A percentile compares a stretch with the other conserved stretches of the same genome.
Conservation (phyloP, 2,797 vertebrate genomes). For the Acanthurus tractus region DNA sequence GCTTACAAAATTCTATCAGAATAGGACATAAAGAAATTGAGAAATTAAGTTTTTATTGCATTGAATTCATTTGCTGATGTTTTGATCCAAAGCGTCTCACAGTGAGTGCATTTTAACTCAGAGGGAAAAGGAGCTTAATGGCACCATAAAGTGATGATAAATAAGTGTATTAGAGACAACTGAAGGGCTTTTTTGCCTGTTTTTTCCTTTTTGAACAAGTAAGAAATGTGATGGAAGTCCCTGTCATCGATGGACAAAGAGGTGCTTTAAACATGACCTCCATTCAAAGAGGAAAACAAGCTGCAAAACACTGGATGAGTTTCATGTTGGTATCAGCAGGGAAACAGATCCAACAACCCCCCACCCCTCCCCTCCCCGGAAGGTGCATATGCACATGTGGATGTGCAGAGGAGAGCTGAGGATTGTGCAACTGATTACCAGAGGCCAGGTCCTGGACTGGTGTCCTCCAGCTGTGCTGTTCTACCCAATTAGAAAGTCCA, state of each 20-base stretch:
- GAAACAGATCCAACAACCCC: neutral
- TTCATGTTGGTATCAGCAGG: conserved; percentile 23
- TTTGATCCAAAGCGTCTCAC: neutral
- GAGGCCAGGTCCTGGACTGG: conserved; percentile 81
- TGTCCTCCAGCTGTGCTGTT: conserved; percentile 89
- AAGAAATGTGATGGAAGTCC: neutral
- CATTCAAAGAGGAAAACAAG: neutral
- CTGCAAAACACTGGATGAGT: conserved; percentile 5
- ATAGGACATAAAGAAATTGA: neutral
- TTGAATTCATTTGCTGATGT: conserved; percentile 1
- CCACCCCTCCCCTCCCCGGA: neutral
- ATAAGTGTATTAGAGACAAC: neutral
- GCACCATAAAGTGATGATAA: neutral
- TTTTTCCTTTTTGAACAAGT: neutral
- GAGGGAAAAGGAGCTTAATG: neutral
- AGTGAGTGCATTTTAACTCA: neutral
- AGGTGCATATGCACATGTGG: conserved; percentile 15
- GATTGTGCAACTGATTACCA: conserved; percentile 82
- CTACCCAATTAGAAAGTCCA: conserved; percentile 89
- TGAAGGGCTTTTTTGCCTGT: too few species aligned
- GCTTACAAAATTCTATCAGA: neutral
- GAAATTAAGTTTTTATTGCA: neutral
- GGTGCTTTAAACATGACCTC: neutral
- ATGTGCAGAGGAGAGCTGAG: conserved; percentile 65
- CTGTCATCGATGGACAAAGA: neutral